Conservation (phyloP, 2,888 invertebrate species). For the Leistus spinibarbis region DNA sequence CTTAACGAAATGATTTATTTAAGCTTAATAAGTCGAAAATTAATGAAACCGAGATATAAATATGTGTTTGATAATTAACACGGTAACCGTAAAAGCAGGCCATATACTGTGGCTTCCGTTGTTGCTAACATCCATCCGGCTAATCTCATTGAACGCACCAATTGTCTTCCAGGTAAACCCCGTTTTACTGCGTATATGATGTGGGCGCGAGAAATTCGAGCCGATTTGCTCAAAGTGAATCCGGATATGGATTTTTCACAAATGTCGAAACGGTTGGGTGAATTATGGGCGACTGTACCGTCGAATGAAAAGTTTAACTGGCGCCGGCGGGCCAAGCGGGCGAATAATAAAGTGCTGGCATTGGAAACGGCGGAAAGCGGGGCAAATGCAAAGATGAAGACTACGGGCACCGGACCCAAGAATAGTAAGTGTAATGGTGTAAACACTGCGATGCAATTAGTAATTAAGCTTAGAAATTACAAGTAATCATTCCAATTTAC, state of each 20-base stretch:
- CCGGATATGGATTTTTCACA: conserved; percentile 84
- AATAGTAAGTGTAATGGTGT: conserved; percentile 57
- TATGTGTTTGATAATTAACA: no score
- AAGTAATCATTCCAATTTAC: no score
- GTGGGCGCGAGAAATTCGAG: conserved; percentile 85
- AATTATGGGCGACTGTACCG: conserved; percentile 87
- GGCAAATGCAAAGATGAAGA: conserved; percentile 39
- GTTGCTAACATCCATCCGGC: no score
- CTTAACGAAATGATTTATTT: no score
- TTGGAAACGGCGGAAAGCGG: conserved; percentile 26
- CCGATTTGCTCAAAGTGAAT: conserved; percentile 71
- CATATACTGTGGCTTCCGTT: no score
- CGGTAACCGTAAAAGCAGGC: no score
- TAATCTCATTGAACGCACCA: neutral
- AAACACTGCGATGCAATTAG: no score
- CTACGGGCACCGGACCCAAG: conserved; percentile 28
- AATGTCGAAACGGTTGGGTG: conserved; percentile 83
- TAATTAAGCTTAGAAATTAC: no score
- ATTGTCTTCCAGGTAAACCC: conserved; percentile 61
- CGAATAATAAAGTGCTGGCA: conserved; percentile 60
- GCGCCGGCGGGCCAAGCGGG: conserved; percentile 80
- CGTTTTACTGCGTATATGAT: conserved; percentile 89
- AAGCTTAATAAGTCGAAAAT: no score
- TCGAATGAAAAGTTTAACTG: conserved; percentile 71
- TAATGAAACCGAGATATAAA: no score